These are phyloP conservation scores for Amphipoea lucens DNA, from an alignment of 2,888 invertebrate species.

Conservation along the genomic window DNA sequence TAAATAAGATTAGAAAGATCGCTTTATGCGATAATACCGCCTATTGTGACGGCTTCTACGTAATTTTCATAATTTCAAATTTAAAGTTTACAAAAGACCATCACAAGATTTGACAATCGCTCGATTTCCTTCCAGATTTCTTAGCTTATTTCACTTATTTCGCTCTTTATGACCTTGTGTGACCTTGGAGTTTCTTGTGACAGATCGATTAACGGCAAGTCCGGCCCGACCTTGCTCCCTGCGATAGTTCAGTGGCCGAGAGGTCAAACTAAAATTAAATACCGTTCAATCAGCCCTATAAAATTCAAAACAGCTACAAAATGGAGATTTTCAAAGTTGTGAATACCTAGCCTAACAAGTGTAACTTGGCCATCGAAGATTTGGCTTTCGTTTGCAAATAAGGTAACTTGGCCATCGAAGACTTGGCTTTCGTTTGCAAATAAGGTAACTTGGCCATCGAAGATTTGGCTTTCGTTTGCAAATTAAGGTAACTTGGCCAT, in stretches of 20 bases:
- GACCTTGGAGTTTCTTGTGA: conserved; percentile 19
- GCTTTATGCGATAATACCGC: neutral
- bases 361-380: neutral
- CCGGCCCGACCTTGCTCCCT: conserved; percentile 45
- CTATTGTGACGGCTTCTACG: neutral
- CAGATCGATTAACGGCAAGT: conserved; percentile 39
- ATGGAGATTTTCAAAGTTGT: neutral
- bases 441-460: neutral
- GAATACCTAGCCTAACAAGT: neutral
- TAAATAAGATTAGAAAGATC: neutral
- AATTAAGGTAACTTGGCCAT: neutral
- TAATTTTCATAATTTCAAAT: neutral
- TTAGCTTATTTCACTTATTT: neutral
- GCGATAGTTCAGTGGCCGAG: conserved; percentile 46
- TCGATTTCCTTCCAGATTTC: neutral
- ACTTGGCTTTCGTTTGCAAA: neutral
- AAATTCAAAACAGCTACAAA: neutral
- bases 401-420: neutral
- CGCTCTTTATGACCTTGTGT: conserved; percentile 14
- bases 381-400: neutral
- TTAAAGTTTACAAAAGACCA: neutral
- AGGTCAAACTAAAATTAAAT: conserved; percentile 34
- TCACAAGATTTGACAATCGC: neutral
- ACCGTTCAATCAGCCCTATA: neutral
- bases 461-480: neutral